A percentile compares a stretch with the other conserved stretches of the same genome.
Evolutionary conservation across 2,888 invertebrate species (phyloP).

Genomic region (Polylopha cassiicola): DNA sequence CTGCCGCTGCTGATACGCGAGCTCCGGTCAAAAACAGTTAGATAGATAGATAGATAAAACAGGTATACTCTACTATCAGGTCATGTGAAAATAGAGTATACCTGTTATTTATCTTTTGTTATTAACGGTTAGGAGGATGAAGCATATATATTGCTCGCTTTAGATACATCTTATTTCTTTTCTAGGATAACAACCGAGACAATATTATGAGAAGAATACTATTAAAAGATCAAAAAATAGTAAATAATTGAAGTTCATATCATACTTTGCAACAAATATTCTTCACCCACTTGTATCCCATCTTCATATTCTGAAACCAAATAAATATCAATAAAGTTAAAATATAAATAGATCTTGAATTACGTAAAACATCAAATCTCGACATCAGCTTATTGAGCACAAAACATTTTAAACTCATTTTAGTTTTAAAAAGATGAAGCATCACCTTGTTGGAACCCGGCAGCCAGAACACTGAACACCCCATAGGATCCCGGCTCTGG

Average conservation of each 20-base stretch:
- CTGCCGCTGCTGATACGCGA: background rate
- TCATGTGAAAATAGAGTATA: no score
- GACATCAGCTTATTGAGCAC: no score
- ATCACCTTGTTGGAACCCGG: slow-evolving; percentile 60
- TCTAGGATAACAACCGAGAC: no score
- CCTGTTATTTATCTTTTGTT: no score
- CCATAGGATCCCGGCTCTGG: slow-evolving; percentile 44
- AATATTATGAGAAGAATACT: no score
- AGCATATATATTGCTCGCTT: no score
- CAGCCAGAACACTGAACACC: slow-evolving; percentile 58
- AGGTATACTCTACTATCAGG: no score
- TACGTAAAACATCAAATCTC: background rate
- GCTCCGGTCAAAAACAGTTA: background rate
- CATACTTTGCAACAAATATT: slow-evolving; percentile 55
- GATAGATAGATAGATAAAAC: no score
- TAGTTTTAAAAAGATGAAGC: no score
- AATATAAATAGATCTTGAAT: slow-evolving; percentile 3
- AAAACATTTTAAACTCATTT: no score
- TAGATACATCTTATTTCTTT: no score
- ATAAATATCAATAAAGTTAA: slow-evolving; percentile 5
- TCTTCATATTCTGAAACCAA: slow-evolving; percentile 57
- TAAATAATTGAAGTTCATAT: background rate
- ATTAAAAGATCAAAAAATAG: background rate
- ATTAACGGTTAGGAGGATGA: no score
- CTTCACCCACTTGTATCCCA: slow-evolving; percentile 42